phyloP scores from a whole-genome alignment of 1,140 invertebrate species.

The Galleria mellonella region DNA sequence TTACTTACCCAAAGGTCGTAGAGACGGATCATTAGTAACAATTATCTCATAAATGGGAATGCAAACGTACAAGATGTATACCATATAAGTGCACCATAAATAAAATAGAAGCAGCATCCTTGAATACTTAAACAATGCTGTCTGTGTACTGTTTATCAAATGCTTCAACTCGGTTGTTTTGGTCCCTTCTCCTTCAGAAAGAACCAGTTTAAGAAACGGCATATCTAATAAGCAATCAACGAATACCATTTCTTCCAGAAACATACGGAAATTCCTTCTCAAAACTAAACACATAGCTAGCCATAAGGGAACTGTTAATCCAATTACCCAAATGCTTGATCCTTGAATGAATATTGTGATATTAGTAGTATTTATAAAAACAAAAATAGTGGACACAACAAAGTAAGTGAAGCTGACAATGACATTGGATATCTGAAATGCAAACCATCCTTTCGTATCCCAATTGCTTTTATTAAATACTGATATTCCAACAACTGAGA shows the following conservation, averaged over 20 bases:
- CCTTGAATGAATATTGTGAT: slow-evolving; percentile 45
- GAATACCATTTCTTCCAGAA: slow-evolving; percentile 47
- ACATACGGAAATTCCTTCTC: slow-evolving; percentile 35
- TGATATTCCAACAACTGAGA: slow-evolving; percentile 46
- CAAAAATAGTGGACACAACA: slow-evolving; percentile 44
- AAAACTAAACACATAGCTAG: slow-evolving; percentile 43
- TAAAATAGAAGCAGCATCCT: slow-evolving; percentile 42
- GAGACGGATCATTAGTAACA: slow-evolving; percentile 29
- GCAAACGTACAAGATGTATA: slow-evolving; percentile 44
- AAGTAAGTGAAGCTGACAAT: slow-evolving; percentile 36
- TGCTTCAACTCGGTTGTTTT: slow-evolving; percentile 36
- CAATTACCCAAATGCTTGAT: slow-evolving; percentile 52
- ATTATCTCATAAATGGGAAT: slow-evolving; percentile 48
- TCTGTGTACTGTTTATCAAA: slow-evolving; percentile 37
- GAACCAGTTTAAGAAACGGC: slow-evolving; percentile 40
- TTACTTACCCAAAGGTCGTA: slow-evolving; percentile 47
- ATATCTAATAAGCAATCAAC: slow-evolving; percentile 41
- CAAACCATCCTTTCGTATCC: slow-evolving; percentile 38
- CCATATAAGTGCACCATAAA: slow-evolving; percentile 30
- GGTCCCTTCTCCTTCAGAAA: slow-evolving; percentile 12
- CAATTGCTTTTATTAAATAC: slow-evolving; percentile 45
- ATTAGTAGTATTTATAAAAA: slow-evolving; percentile 29
- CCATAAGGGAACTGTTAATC: slow-evolving; percentile 50
- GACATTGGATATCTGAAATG: slow-evolving; percentile 43
- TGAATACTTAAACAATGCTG: slow-evolving; percentile 37